Evolutionary conservation across 2,888 invertebrate genomes (phyloP), one percentile per base, ranked within the genome.

Genomic region (Drosophila testacea): DNA sequence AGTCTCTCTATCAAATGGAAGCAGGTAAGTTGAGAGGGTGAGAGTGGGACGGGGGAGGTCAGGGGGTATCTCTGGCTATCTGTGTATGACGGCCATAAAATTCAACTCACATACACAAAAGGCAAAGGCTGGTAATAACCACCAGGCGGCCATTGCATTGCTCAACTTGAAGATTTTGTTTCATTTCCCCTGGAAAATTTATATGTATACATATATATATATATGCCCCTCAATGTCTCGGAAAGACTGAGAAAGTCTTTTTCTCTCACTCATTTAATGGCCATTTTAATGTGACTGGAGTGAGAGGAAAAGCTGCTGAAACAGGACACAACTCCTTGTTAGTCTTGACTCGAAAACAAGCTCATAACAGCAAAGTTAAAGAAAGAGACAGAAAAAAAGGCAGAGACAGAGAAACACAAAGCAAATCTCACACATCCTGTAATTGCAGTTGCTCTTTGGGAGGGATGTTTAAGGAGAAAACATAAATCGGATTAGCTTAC

Each of bases 31-130:
- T 6, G 32, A 32, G 7, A 9, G 9, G 41, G 4, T 9, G 4
- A 16, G 4, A 4, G 4, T 32, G 4, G 42, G 16, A 10, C n/a
- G 22, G 0, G 6, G 9, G 28, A 16, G 28, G 16, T 39, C 32
- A 27, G 34, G 27, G 48, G 34, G 42, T 55, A 42, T 36, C 47
- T 38, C 47, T 46, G 85, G 72, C 83, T 84, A 82, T 84, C 88
- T 84, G 83, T 59, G 85, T 88, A 77, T 82, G 71, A 85, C 88
- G 71, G 69, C 83, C 81, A 88, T 83, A 85, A 88, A 86, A 83
- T 83, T 83, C 88, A 77, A 72, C 86, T 72, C 88, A 80, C 83
- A 82, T 77, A 70, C 59, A 62, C 56, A 60, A 28, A 30, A 52
- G 52, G 41, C 34, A 42, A 22, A 44, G 28, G 42, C 64, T 48